Evolutionary conservation across 2,888 invertebrate species (phyloP), one percentile per base, ranked within the genome.

Genomic region (Drosophila percnosoma): DNA sequence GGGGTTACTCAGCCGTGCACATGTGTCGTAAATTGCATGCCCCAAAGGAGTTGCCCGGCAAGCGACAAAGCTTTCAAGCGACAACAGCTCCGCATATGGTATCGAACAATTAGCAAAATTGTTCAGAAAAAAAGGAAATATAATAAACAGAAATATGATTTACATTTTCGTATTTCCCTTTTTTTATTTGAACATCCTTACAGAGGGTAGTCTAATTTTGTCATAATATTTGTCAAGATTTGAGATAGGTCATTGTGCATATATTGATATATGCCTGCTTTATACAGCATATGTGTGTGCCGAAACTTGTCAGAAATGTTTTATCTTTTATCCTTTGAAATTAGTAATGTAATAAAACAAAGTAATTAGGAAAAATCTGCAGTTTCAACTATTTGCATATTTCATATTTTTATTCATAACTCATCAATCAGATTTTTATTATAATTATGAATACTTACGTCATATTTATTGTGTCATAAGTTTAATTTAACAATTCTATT

Each of bases 1-100:
- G 78, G 78, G 72, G 3, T 73, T 60, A 68, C 66, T 67, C 52
- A 57, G 52, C 68, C 61, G 62, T 72, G 69, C 74, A 83, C 84
- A 80, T 87, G 76, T 80, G 80, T 80, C 84, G 84, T 87, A 84
- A 84, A 84, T 87, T 84, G 72, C 78, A 82, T 83, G 82, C 74
- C 82, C 87, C 80, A 69, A 75, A 75, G 84, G 89, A 73, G 68
- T 67, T 75, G 33, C 75, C 67, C 29, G 24, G 54, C 29, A 31
- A 49, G 21, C 40, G 40, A 33, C 66, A 40, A 38, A 52, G 15
- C 55, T 27, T 34, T 49, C 51, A 64, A 49, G 29, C 68, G 54
- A 31, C 71, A 57, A 45, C 69, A 69, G 62, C 57, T 57, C 33
- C 60, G 33, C 68, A 69, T 68, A 36, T 48, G 68, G 78, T 82